Evolutionary conservation across 2,888 invertebrate genomes (phyloP).

Genomic region (Alcis repandata): DNA sequence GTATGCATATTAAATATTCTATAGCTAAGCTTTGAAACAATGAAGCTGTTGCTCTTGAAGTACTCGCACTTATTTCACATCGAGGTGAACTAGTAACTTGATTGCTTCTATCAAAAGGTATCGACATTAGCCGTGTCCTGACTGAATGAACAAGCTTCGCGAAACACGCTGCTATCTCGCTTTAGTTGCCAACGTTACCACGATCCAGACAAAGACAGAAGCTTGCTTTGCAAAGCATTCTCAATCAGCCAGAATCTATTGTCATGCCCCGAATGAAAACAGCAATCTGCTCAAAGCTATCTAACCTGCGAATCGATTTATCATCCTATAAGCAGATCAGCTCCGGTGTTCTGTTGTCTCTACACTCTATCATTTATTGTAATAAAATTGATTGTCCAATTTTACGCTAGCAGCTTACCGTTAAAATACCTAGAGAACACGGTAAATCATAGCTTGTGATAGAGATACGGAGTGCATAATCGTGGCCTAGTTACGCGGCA

Average conservation of each 20-base stretch:
- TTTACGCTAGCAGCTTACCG: conserved; percentile 50
- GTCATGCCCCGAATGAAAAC: conserved; percentile 3
- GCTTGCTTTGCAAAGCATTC: too few relatives aligned
- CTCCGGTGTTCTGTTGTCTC: conserved; percentile 31
- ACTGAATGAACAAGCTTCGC: too few relatives aligned
- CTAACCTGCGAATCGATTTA: conserved; percentile 27
- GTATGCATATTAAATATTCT: too few relatives aligned
- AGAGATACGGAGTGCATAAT: conserved; percentile 46
- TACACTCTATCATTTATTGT: conserved; percentile 50
- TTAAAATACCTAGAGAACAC: conserved; percentile 47
- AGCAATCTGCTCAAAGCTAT: conserved; percentile 21
- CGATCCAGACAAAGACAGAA: too few relatives aligned
- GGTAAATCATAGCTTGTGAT: conserved; percentile 43
- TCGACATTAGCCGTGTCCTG: too few relatives aligned
- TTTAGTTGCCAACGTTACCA: too few relatives aligned
- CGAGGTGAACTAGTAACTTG: conserved; percentile 11
- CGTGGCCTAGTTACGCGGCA: conserved; percentile 48
- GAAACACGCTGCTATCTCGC: not conserved
- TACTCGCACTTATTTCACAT: not conserved
- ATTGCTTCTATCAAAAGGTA: not conserved
- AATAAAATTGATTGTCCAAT: conserved; percentile 52
- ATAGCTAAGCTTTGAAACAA: not conserved
- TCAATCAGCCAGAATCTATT: not conserved
- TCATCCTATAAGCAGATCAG: conserved; percentile 34
- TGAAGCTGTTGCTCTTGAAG: not conserved